These are phyloP conservation scores for Actinopyga echinites DNA, from an alignment of 53 echinoderm and acorn worm species.

Conservation along the genomic window DNA sequence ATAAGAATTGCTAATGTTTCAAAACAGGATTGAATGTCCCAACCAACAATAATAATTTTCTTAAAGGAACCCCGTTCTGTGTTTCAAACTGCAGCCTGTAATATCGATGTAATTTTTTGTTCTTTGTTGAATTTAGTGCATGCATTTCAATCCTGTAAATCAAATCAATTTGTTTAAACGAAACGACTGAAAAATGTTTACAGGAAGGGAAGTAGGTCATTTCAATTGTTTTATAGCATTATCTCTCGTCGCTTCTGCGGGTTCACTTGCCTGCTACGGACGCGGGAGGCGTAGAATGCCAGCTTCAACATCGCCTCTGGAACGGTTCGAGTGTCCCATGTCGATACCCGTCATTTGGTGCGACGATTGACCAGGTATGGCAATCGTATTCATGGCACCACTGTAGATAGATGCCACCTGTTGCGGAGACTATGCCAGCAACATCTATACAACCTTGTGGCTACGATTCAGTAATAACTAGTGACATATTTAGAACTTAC, in stretches of 20 bases:
- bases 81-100: too few species aligned
- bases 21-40: too few species aligned
- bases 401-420: constrained; percentile 23
- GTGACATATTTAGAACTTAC: constrained; percentile 21
- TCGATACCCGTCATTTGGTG: constrained; percentile 8
- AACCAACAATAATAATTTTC: too few species aligned
- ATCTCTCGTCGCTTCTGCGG: constrained; percentile 21
- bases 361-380: constrained; percentile 28
- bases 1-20: too few species aligned
- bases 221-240: background rate
- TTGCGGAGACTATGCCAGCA: background rate
- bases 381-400: background rate
- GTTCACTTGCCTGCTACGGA: background rate
- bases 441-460: constrained; percentile 1
- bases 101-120: too few species aligned
- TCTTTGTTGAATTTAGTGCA: too few species aligned
- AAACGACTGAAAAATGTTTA: too few species aligned
- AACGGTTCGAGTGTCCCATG: constrained; percentile 11
- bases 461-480: constrained; percentile 21
- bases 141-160: too few species aligned
- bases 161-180: too few species aligned
- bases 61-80: too few species aligned
- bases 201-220: too few species aligned
- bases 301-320: background rate
- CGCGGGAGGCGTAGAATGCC: constrained; percentile 21